A percentile compares a stretch with the other conserved stretches of the same genome.
Evolutionary conservation across 1,140 invertebrate species (phyloP).

Genomic region (Saccostrea glomerata): DNA sequence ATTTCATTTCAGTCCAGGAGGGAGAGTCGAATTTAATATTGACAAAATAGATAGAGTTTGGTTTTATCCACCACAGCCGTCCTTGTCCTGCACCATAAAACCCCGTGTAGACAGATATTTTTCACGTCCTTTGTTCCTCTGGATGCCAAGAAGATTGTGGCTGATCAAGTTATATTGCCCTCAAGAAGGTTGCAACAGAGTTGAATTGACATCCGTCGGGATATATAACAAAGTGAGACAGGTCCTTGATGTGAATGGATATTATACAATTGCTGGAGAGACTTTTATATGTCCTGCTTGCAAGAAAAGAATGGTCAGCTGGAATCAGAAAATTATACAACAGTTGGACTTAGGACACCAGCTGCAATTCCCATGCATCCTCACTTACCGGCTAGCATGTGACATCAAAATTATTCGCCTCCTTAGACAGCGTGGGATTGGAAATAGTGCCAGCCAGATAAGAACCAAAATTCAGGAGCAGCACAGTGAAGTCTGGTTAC

Average conservation of each 20-base stretch:
- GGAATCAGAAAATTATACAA: constrained; percentile 3
- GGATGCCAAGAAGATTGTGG: too few species aligned
- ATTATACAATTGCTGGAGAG: constrained; percentile 40
- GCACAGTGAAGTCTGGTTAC: constrained; percentile 18
- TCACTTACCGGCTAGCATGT: constrained; percentile 26
- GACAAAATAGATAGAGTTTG: constrained; percentile 16
- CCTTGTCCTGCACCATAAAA: neutral
- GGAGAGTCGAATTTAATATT: constrained; percentile 7
- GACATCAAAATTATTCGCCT: constrained; percentile 17
- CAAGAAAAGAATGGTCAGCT: constrained; percentile 38
- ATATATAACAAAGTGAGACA: too few species aligned
- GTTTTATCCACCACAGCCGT: constrained; percentile 31
- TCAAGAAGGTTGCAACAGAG: too few species aligned
- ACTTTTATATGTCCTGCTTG: constrained; percentile 14
- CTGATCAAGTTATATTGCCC: too few species aligned
- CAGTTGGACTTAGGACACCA: constrained; percentile 39
- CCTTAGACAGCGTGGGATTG: constrained; percentile 37
- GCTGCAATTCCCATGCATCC: constrained; percentile 29
- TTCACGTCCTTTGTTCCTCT: neutral
- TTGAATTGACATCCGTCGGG: too few species aligned
- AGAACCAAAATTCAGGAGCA: constrained; percentile 12
- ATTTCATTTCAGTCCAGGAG: neutral
- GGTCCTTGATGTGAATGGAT: constrained; percentile 37
- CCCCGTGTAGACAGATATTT: constrained; percentile 28
- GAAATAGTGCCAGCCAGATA: constrained; percentile 42